Conservation (phyloP, 2,113 vertebrate genomes). For the Siniperca knerii region DNA sequence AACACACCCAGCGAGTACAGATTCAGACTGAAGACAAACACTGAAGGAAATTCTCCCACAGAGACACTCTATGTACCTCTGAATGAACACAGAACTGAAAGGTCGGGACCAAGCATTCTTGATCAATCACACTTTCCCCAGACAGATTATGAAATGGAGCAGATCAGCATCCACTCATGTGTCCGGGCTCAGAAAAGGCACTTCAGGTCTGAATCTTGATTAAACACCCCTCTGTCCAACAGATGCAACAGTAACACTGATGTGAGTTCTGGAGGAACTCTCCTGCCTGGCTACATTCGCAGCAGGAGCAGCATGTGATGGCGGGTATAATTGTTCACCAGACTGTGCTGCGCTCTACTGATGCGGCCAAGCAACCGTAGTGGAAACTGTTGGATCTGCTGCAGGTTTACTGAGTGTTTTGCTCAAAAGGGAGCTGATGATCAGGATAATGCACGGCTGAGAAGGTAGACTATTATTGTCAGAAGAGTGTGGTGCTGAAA, state of each 20-base stretch:
- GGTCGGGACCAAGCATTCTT: neutral
- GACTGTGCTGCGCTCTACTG: slow-evolving; percentile 67
- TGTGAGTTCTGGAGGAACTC: slow-evolving; percentile 20
- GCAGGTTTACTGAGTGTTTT: slow-evolving; percentile 27
- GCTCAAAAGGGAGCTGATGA: slow-evolving; percentile 7
- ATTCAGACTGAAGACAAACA: slow-evolving; percentile 37
- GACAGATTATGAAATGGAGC: slow-evolving; percentile 50
- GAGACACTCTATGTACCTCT: neutral
- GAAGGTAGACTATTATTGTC: neutral
- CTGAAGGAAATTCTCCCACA: neutral
- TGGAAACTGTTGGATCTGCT: slow-evolving; percentile 34
- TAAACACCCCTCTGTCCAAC: neutral
- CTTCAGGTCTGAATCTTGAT: neutral
- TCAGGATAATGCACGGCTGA: neutral
- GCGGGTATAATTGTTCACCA: slow-evolving; percentile 71
- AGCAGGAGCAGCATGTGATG: slow-evolving; percentile 74
- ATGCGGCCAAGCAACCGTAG: slow-evolving; percentile 30
- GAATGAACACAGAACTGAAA: neutral
- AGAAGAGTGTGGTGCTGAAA: slow-evolving; percentile 71
- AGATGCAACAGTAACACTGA: slow-evolving; percentile 11
- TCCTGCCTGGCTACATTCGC: slow-evolving; percentile 32
- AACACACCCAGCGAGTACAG: slow-evolving; percentile 43
- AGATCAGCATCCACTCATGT: slow-evolving; percentile 35
- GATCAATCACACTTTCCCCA: neutral
- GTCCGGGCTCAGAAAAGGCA: neutral